Evolutionary conservation across 1,140 invertebrate species (phyloP), one percentile per base, ranked within the genome.

Genomic region (Hyles vespertilio): DNA sequence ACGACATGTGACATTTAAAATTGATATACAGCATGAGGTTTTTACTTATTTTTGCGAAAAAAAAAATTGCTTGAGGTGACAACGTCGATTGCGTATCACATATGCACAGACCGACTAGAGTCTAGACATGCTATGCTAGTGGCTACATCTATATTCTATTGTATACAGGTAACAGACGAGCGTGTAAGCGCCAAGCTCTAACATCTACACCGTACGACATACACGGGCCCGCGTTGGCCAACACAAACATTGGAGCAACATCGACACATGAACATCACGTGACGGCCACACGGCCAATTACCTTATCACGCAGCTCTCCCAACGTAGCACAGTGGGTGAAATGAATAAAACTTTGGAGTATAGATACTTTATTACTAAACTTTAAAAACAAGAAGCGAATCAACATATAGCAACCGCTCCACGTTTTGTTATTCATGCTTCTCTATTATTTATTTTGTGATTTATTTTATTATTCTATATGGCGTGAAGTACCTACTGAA

Each of bases 301-400:
- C 86, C 86, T 89, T 89, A 74, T 61, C 61, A 74, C 67, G 76
- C 80, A 74, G 79, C 81, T 74, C 84, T 77, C 82, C 80, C 74
- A 70, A 69, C 80, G 81, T 73, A 74, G 75, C 81, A 69, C 56
- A 70, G 76, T 67, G 74, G 80, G 79, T 86, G 80, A 84, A 89
- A 89, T 87, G 74, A 89, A 87, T 84, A 79, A 85, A 84, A 89
- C 84, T 87, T 86, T 87, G 82, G 86, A 89, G 73, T 89, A 88
- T 77, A 87, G 79, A 82, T 82, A 87, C 74, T 89, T 89, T 89
- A 89, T 87, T 89, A 86, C 83, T 87, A 87, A 79, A 67, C 52
- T 77, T 86, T 77, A 81, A 77, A 84, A 77, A 84, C 79, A 85
- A 79, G 72, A 82, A 85, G 80, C 74, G 72, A 74, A 72, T 64